These are phyloP conservation scores for Ispidina picta DNA, from an alignment of 2,797 vertebrate species.

Conservation along the genomic window DNA sequence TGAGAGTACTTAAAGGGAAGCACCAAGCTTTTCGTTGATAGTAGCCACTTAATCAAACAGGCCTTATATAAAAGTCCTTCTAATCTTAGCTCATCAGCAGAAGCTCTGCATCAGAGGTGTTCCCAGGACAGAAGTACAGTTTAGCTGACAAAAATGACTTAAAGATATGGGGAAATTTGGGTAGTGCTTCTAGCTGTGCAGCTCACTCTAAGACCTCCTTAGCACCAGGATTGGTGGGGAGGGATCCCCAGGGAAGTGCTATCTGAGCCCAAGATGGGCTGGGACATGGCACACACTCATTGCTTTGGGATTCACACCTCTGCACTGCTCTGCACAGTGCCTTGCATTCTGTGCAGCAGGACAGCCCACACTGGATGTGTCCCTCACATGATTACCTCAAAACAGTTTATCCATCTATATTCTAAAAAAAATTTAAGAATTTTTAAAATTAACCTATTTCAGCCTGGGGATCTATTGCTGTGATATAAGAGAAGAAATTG, in stretches of 20 bases:
- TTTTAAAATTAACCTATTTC: neutral
- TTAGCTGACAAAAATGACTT: neutral
- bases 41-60: slow-evolving; percentile 62
- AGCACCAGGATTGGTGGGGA: neutral
- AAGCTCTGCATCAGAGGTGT: neutral
- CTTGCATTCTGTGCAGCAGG: accelerated
- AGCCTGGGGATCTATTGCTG: neutral
- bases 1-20: slow-evolving; percentile 44
- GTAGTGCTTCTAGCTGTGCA: neutral
- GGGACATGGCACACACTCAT: accelerated
- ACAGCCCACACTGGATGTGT: neutral
- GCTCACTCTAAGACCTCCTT: neutral
- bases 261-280: neutral
- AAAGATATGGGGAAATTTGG: neutral
- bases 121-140: slow-evolving; percentile 6
- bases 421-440: neutral
- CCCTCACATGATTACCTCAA: neutral
- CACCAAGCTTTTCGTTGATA: slow-evolving; percentile 43
- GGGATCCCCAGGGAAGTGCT: accelerated
- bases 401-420: neutral
- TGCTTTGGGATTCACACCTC: neutral
- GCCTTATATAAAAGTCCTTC: slow-evolving; percentile 36
- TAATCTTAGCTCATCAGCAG: slow-evolving; percentile 40
- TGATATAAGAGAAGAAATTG: neutral
- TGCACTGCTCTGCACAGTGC: neutral